Base-by-base conservation (phyloP, 92 coral and sea anemone genomes). In the Actinostola sp. region DNA sequence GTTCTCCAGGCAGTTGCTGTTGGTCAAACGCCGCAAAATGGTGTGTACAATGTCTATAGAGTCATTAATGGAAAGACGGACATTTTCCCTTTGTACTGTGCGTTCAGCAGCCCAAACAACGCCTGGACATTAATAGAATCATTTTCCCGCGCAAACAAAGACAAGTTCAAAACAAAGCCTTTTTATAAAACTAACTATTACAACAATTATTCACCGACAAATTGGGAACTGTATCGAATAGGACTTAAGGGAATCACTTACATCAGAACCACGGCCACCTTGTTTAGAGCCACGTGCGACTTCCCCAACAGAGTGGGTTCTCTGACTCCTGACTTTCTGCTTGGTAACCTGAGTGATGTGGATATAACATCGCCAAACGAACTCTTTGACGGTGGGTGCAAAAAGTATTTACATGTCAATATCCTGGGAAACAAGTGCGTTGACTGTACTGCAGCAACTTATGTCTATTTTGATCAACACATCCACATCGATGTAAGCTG, bases 41-140 rank as follows among this genome's bases (percentile, higher is more conserved):
- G 71, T n/a, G 19, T 31, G 16, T 76, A 66, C 52, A 11, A 38
- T 14, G 52, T 54, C 2, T 63, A 48, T 39, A 32, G 53, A 36
- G 11, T 36, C 11, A 11, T 36, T 66, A 54, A 30, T 50, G 54
- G 41, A 14, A 52, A 8, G 13, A 7, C 11, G 29, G 42, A 17
- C 24, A 67, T 61, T 38, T 63, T 76, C 53, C 50, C 35, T n/a
- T 50, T 26, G 10, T 76, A 53, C 32, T 76, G 81, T 38, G 73
- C 58, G 26, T 52, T 65, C 27, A 21, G 65, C 14, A n/a, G n/a
- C n/a, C 1, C 64, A 1, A 34, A 44, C 3, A 46, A 39, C 20
- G 28, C 52, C 4, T 76, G 67, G 82, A 56, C 67, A 1, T 43
- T 76, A 0, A 65, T 76, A 5, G 56, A 66, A 32, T 65, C 82